Evolutionary conservation across 2,113 vertebrate genomes (phyloP), one percentile per base, ranked within the genome.

Genomic region (Platichthys flesus): DNA sequence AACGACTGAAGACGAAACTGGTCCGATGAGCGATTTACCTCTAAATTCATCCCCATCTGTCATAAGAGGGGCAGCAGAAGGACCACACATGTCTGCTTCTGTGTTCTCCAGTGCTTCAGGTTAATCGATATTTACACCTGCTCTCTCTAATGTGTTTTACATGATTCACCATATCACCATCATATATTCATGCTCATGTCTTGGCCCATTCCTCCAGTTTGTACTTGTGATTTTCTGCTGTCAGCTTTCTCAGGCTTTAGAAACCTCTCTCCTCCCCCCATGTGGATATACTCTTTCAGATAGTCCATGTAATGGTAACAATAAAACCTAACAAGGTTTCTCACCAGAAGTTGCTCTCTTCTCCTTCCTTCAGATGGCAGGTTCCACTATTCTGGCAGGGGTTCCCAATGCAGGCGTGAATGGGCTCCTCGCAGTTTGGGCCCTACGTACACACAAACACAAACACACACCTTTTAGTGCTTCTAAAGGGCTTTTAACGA

Each of bases 311-410:
- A 7, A 31, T 7, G 6, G 31, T 7, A 31, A 51, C 1, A 51
- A 51, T 16, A 20, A 51, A 51, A 2, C 18, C 5, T 51, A 5
- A 16, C 15, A 51, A 18, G 14, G 52, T 12, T 15, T 90, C 95
- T 87, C 92, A 99, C 98, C 98, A 98, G 87, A 96, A 98, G 88
- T 95, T 97, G 84, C 95, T 96, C 42, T 95, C 95, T 77, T 95
- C 96, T 83, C 96, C 98, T 91, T 99, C 98, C 84, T 99, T 98
- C 85, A 99, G 92, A 67, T 98, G 95, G 76, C 98, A 99, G 2
- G 97, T 99, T 77, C 97, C 98, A 3, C 95, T 94, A 7, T 98
- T 95, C 70, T 96, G 92, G 83, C 98, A 99, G 0, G 98, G 98
- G 88, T 96, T 98, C 83, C 95, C 95, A 83, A 99, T 97, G 71